Evolutionary conservation across 2,888 invertebrate genomes (phyloP).

Genomic region (Ochropleura leucogaster): DNA sequence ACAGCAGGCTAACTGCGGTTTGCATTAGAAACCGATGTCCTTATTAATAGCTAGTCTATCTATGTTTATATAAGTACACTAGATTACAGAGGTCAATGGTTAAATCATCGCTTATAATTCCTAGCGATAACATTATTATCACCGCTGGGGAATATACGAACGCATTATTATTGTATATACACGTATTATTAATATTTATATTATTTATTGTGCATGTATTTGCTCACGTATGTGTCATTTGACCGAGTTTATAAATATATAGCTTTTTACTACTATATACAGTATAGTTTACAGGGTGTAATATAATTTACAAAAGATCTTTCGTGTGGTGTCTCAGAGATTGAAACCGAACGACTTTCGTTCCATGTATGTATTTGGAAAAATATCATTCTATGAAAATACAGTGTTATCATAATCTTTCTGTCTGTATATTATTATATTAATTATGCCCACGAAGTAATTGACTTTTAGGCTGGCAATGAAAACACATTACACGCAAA

Average conservation of each 20-base stretch:
- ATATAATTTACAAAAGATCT: too few species aligned
- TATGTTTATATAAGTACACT: conserved; percentile 55
- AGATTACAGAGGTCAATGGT: conserved; percentile 76
- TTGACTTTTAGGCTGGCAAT: background rate
- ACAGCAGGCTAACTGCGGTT: conserved; percentile 10
- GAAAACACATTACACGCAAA: background rate
- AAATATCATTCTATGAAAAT: too few species aligned
- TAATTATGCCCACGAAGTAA: background rate
- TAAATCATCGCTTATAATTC: conserved; percentile 77
- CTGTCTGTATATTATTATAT: too few species aligned
- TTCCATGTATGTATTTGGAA: too few species aligned
- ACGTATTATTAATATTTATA: conserved; percentile 34
- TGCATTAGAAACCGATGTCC: conserved; percentile 40
- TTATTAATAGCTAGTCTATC: conserved; percentile 53
- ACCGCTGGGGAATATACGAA: conserved; percentile 57
- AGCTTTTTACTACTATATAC: background rate
- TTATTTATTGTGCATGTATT: conserved; percentile 29
- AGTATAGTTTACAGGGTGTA: background rate
- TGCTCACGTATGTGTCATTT: conserved; percentile 19
- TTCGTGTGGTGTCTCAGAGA: too few species aligned
- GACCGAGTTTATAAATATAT: conserved; percentile 18
- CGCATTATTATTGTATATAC: conserved; percentile 34
- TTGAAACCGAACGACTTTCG: too few species aligned
- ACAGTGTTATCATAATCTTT: too few species aligned
- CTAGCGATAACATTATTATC: conserved; percentile 70